Evolutionary conservation across 2,113 vertebrate species (phyloP).

Genomic region (Anhinga anhinga): DNA sequence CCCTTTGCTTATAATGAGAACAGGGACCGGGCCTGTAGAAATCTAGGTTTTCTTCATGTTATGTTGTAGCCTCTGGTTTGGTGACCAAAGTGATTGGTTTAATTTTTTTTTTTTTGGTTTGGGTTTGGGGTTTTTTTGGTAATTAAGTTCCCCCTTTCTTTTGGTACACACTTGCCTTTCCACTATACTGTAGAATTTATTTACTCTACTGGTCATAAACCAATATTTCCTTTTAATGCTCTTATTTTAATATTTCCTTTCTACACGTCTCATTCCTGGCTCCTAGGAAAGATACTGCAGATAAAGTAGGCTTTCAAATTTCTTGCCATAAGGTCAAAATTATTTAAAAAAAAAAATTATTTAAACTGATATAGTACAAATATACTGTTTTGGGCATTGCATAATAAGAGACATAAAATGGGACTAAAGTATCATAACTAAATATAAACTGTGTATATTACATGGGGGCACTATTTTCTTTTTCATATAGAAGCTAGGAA

Average conservation of each 20-base stretch:
- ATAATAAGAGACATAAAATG: not conserved
- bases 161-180: not conserved
- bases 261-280: not conserved
- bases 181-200: not conserved
- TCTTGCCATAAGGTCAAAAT: not conserved
- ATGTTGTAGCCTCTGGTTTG: not conserved
- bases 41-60: not conserved
- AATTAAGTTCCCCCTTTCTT: not conserved
- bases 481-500: not conserved
- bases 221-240: not conserved
- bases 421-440: not conserved
- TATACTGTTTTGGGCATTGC: rapidly evolving
- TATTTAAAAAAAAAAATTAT: not conserved
- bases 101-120: not conserved
- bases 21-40: not conserved
- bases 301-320: not conserved
- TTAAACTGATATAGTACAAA: not conserved
- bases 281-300: not conserved
- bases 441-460: not conserved
- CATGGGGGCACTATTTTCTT: not conserved
- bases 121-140: not conserved
- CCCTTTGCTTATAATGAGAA: not conserved
- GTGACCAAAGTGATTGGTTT: not conserved
- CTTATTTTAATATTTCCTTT: not conserved
- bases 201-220: not conserved